Conservation (phyloP, 2,888 invertebrate species). For the Nasonia oneida region DNA sequence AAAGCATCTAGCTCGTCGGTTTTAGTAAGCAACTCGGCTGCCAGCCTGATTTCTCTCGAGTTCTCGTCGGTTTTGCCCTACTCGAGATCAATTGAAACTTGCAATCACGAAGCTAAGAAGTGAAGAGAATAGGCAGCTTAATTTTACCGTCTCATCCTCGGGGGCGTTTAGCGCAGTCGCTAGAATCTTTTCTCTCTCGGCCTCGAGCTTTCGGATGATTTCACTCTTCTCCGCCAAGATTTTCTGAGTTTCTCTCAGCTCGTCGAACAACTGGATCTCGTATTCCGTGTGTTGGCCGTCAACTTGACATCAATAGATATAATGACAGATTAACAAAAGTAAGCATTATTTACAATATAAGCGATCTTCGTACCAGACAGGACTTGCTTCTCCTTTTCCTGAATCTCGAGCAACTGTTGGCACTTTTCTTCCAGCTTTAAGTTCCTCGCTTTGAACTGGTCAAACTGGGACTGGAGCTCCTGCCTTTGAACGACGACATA, state of each 20-base stretch:
- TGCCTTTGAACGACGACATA: constrained; percentile 55
- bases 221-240: constrained; percentile 78
- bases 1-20: constrained; percentile 75
- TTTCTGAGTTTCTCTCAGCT: constrained; percentile 78
- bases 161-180: constrained; percentile 77
- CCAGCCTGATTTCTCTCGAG: constrained; percentile 79
- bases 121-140: constrained; percentile 72
- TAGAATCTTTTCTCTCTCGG: constrained; percentile 81
- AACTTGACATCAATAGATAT: constrained; percentile 20
- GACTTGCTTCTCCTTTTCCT: constrained; percentile 48
- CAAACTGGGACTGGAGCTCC: constrained; percentile 61
- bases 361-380: constrained; percentile 21
- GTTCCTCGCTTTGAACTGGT: constrained; percentile 64
- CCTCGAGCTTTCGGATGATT: constrained; percentile 78
- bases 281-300: constrained; percentile 73
- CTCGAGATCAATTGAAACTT: not conserved
- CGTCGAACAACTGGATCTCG: constrained; percentile 81
- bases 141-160: constrained; percentile 77
- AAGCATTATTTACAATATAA: not conserved
- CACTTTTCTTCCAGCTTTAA: constrained; percentile 65
- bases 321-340: not conserved
- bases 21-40: constrained; percentile 80
- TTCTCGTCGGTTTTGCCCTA: constrained; percentile 78
- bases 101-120: not conserved
- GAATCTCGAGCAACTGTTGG: constrained; percentile 66